These are phyloP conservation scores for Laticauda laticaudata DNA, from an alignment of 2,113 vertebrate genomes.

Conservation along the genomic window DNA sequence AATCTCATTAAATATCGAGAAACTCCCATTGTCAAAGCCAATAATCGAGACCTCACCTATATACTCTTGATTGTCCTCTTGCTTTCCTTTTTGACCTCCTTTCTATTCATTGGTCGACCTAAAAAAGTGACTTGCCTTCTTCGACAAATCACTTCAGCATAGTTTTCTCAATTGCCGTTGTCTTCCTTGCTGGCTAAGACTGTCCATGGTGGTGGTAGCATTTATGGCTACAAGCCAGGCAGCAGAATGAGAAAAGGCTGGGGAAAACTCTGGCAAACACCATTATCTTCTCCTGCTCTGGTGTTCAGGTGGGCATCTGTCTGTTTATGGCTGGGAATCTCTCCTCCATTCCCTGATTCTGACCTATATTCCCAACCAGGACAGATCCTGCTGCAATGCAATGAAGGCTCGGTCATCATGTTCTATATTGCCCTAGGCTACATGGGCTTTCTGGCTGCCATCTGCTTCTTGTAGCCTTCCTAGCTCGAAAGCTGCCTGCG, in stretches of 20 bases:
- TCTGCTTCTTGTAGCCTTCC: background rate
- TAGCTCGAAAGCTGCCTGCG: background rate
- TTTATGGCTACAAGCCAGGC: background rate
- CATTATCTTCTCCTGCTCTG: background rate
- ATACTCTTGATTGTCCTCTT: background rate
- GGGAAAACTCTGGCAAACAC: background rate
- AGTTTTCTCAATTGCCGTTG: background rate
- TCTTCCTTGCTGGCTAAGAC: background rate
- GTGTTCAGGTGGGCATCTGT: background rate
- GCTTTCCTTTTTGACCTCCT: background rate
- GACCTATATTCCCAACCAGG: background rate
- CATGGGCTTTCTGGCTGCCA: background rate
- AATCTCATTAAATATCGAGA: background rate
- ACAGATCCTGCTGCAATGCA: background rate
- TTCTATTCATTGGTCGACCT: background rate
- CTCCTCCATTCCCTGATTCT: background rate
- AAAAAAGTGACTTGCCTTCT: background rate
- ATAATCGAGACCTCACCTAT: background rate
- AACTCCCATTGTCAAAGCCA: background rate
- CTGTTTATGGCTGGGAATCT: background rate
- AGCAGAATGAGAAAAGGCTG: background rate
- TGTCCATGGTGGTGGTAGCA: background rate
- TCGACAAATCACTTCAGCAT: background rate
- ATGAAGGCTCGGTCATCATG: background rate
- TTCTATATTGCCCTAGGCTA: background rate